A percentile compares a stretch with the other conserved stretches of the same genome.
Conservation (phyloP, 2,888 invertebrate genomes). For the Erannis defoliaria region DNA sequence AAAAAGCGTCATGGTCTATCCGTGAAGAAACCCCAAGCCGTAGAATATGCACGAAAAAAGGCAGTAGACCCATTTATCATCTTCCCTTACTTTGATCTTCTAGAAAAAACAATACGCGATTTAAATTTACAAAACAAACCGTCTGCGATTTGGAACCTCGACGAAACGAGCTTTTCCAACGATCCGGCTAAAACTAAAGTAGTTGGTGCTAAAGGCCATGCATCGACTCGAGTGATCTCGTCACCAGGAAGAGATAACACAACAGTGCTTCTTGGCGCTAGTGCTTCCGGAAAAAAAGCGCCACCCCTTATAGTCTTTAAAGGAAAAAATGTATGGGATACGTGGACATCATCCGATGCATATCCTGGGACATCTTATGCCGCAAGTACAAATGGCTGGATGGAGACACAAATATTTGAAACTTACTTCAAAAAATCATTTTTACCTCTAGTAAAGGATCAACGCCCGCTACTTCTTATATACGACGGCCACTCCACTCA, state of each 20-base stretch:
- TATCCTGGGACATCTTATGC: slow-evolving; percentile 23
- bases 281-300: background rate
- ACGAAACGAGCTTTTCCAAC: background rate
- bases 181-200: background rate
- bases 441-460: background rate
- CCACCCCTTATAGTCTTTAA: background rate
- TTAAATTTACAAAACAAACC: slow-evolving; percentile 29
- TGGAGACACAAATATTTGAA: slow-evolving; percentile 45
- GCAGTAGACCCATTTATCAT: slow-evolving; percentile 27
- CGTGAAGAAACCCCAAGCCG: no score
- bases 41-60: background rate
- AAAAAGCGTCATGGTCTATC: no score
- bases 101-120: slow-evolving; percentile 37
- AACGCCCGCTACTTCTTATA: background rate
- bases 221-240: slow-evolving; percentile 28
- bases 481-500: no score
- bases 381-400: slow-evolving; percentile 43
- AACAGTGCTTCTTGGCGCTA: background rate
- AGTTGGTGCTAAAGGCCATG: slow-evolving; percentile 12
- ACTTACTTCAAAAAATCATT: slow-evolving; percentile 38
- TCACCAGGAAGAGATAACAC: background rate
- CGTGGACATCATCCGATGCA: background rate
- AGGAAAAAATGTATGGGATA: slow-evolving; percentile 1
- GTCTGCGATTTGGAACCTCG: background rate
- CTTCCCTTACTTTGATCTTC: slow-evolving; percentile 41